A percentile compares a stretch with the other conserved stretches of the same genome.
phyloP scores from a whole-genome alignment of 2,797 vertebrate genomes.

The Orientallactaga sibirica region DNA sequence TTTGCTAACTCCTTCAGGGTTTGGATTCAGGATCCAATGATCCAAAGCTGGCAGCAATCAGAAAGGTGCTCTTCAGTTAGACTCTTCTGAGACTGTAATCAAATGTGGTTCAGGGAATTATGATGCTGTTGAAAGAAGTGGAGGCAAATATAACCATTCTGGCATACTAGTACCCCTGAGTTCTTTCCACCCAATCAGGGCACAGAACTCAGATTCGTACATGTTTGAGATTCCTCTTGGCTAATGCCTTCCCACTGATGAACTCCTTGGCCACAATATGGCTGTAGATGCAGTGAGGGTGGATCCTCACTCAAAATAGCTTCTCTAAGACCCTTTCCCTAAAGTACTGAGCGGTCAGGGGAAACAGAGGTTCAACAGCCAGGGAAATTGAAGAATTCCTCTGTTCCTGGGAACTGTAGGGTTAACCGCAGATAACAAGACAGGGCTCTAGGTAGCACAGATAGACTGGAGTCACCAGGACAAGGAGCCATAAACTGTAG shows the following conservation, averaged over 20 bases:
- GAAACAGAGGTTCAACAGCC: too few species aligned
- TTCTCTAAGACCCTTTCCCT: too few species aligned
- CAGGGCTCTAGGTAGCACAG: too few species aligned
- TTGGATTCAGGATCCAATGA: not conserved
- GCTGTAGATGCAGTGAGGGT: too few species aligned
- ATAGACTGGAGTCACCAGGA: too few species aligned
- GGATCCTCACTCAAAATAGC: too few species aligned
- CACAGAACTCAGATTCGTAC: not conserved
- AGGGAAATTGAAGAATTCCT: too few species aligned
- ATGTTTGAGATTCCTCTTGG: not conserved
- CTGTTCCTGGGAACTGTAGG: too few species aligned
- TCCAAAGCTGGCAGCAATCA: slow-evolving; percentile 5
- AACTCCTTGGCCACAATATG: not conserved
- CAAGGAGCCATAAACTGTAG: too few species aligned
- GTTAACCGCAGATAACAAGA: too few species aligned
- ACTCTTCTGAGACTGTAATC: not conserved
- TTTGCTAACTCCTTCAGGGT: not conserved
- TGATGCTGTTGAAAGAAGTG: not conserved
- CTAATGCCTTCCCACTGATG: not conserved
- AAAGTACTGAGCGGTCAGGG: too few species aligned
- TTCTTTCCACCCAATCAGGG: not conserved
- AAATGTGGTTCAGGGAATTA: not conserved
- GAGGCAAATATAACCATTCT: slow-evolving; percentile 30
- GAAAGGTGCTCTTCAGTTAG: not conserved
- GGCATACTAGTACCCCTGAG: not conserved